Evolutionary conservation across 2,113 vertebrate species (phyloP), one percentile per base, ranked within the genome.

Genomic region (Stegostoma tigrinum): DNA sequence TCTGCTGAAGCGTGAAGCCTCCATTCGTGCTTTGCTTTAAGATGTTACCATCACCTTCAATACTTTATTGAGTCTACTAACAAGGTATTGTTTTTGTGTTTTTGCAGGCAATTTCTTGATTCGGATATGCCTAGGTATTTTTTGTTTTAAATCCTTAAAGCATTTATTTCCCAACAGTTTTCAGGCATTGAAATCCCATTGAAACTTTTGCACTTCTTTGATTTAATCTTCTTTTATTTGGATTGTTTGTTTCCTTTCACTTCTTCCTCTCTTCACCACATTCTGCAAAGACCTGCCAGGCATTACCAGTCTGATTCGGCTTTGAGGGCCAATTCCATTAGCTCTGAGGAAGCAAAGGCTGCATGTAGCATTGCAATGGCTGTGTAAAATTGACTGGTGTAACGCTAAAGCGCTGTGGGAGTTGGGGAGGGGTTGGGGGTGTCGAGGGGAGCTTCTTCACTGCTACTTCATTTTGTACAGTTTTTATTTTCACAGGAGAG

Each of bases 41-140:
- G 27, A 72, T 95, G 94, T 95, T 95, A 95, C 94, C 38, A 45
- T 95, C 67, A 95, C 21, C 38, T 48, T 24, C 42, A 12, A 72
- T 72, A 95, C 94, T 45, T 95, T 95, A 97, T 97, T 75, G 23
- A 97, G 97, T 97, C 97, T 97, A 98, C 98, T 99, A 99, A 99
- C 98, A 94, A 97, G 98, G 97, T 99, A 97, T 98, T 98, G 97
- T 98, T 98, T 45, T 98, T 99, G 98, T 99, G 98, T 98, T 98
- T 99, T 98, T 96, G 97, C 99, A 99, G 99, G 99, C 99, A 99
- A 98, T 99, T 99, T 99, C 99, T 99, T 99, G 99, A 99, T 99
- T 99, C 98, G 98, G 99, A 99, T 98, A 99, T 99, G 98, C 99
- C 99, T 99, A 99, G 99, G 99, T 99, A 99, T 98, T 98, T 98